Evolutionary conservation across 2,797 vertebrate genomes (phyloP).

Genomic region (Cuculus canorus): DNA sequence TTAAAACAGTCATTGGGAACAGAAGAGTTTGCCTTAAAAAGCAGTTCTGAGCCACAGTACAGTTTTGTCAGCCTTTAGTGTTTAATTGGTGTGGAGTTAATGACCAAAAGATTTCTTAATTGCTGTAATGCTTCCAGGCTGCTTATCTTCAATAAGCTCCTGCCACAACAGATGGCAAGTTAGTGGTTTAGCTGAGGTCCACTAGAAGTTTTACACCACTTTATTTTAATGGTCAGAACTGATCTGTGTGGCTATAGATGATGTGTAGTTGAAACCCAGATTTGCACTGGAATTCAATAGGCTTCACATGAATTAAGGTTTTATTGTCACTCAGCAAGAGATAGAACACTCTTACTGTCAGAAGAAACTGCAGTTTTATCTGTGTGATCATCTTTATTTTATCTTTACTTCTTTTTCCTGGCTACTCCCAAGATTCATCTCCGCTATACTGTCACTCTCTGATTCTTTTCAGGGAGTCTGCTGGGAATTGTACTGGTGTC

Average conservation of each 20-base stretch:
- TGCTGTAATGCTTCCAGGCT: conserved; percentile 62
- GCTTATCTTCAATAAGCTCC: conserved; percentile 64
- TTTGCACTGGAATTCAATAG: not conserved
- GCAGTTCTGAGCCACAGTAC: not conserved
- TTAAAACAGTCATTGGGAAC: not conserved
- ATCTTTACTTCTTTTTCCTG: not conserved
- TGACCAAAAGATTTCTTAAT: conserved; percentile 69
- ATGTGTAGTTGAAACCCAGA: not conserved
- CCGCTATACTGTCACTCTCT: not conserved
- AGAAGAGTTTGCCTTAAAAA: not conserved
- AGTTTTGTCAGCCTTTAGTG: conserved; percentile 18
- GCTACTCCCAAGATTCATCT: not conserved
- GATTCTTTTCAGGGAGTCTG: not conserved
- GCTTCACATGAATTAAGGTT: not conserved
- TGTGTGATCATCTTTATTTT: conserved; percentile 17
- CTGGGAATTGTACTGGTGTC: not conserved
- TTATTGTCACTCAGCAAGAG: not conserved
- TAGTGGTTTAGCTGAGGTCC: conserved; percentile 51
- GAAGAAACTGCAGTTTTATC: not conserved
- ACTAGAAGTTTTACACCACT: conserved; percentile 15
- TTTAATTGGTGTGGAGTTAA: conserved; percentile 70
- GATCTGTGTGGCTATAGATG: not conserved
- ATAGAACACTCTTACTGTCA: not conserved
- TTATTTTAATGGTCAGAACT: not conserved
- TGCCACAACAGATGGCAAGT: conserved; percentile 57